A percentile compares a stretch with the other conserved stretches of the same genome.
These are phyloP conservation scores for Mesoclemmys tuberculata DNA, from an alignment of 2,113 vertebrate species.

Conservation along the genomic window DNA sequence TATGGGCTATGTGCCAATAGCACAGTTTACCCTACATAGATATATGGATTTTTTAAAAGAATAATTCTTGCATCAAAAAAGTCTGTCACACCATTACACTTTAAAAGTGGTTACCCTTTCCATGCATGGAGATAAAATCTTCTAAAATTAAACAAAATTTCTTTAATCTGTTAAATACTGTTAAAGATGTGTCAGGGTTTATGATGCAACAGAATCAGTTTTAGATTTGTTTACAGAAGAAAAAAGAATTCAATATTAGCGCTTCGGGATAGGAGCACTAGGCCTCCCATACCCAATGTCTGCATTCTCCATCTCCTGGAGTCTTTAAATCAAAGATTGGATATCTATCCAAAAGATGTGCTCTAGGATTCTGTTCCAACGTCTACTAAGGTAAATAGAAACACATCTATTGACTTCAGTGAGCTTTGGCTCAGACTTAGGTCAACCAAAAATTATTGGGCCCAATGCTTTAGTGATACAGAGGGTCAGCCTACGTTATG, in stretches of 20 bases:
- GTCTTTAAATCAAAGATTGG: background rate
- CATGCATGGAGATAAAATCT: background rate
- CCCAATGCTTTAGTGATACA: background rate
- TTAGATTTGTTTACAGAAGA: background rate
- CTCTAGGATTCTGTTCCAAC: background rate
- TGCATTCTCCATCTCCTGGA: background rate
- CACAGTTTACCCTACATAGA: background rate
- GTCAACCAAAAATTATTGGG: background rate
- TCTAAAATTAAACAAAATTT: background rate
- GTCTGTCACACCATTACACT: background rate
- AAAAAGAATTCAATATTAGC: background rate
- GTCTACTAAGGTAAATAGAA: background rate
- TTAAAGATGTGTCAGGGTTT: background rate
- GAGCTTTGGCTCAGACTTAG: background rate
- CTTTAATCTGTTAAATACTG: background rate
- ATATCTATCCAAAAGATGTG: background rate
- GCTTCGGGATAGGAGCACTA: background rate
- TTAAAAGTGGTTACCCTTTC: background rate
- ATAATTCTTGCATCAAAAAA: background rate
- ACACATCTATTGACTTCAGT: background rate
- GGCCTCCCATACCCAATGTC: background rate
- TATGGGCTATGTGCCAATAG: background rate
- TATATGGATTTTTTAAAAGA: background rate
- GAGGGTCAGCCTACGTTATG: background rate
- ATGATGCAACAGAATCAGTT: background rate